Base-by-base conservation (phyloP, 2,888 invertebrate species). In the Oasisia sp. region DNA sequence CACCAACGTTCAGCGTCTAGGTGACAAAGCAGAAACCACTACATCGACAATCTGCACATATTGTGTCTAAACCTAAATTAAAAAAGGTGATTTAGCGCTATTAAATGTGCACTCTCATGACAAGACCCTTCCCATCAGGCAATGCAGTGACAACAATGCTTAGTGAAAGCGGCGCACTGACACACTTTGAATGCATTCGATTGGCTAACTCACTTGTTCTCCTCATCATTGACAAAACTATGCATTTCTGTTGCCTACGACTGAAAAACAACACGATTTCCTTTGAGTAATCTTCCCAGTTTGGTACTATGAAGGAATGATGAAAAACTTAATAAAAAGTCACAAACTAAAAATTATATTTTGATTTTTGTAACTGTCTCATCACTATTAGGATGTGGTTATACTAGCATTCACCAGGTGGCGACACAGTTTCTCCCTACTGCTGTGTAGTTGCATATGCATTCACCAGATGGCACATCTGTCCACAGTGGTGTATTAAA, bases 181-280 rank as follows among this genome's bases (percentile, higher is more conserved):
- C 74, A 74, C 74, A 74, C 74, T 74, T 74, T 7, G 5, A 74
- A 74, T 50, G 50, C 50, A 50, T 74, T 74, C n/a, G 7, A 27
- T 19, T 74, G 74, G 74, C 74, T 74, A 74, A 74, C 74, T 74
- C 74, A 74, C 74, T 74, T 74, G 74, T 74, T 74, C 19, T 74
- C 74, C n/a, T n/a, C 19, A 19, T 74, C 27, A 74, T 27, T 27
- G 74, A 74, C 74, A 74, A 74, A 74, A 74, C 74, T 74, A 74
- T 74, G 74, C 74, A 74, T 74, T 74, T 74, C 74, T 74, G 74
- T 74, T 74, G 74, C 74, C 74, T 74, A 74, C 5, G 19, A 74
- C 19, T 74, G 74, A 74, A 74, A 74, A 74, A 74, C 74, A 74
- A 74, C 58, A 74, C 5, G 27, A 74, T 27, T 74, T 74, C 74